Base-by-base conservation (phyloP, 2,797 vertebrate genomes). In the Picus viridis region DNA sequence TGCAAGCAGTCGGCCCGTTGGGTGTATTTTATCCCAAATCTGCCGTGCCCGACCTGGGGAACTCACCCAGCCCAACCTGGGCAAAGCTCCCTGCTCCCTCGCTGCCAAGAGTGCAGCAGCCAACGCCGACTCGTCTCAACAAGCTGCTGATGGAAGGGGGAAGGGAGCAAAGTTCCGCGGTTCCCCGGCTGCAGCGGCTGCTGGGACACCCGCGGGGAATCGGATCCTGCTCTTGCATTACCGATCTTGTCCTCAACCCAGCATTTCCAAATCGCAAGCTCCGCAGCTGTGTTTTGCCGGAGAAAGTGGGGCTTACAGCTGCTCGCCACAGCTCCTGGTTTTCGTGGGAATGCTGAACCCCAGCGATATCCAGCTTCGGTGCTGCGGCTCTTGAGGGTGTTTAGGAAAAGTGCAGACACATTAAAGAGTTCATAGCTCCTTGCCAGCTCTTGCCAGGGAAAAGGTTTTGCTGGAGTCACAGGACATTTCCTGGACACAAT, bases 71-170 rank as follows among this genome's bases (percentile, higher is more conserved):
- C 68, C 85, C 79, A 84, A 83, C 72, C 86, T 5, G n/a, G 47
- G 49, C 59, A 62, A 27, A 17, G 29, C 45, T 76, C 13, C 43
- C 18, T 2, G 2, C 36, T 54, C 62, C 43, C 34, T 36, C 3
- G 1, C 71, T 58, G 85, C 93, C 90, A 69, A 73, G 67, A 22
- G 10, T 24, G 19, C 14, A 8, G 57, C 90, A 58, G 86, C 90
- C 83, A 85, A 83, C 39, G 7, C 81, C 5, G 75, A 85, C 94
- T 91, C 39, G 54, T 68, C 90, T 61, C 79, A 53, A 80, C 83
- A 89, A 74, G 90, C 86, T 83, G 76, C 72, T 3, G 30, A n/a
- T 6, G 75, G 73, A 92, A 73, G 64, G 57, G 71, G 69, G 73
- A 90, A 58, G 76, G 89, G 59, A 90, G 16, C 49, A 19, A 62